A percentile compares a stretch with the other conserved stretches of the same genome.
Conservation (phyloP, 2,113 vertebrate genomes). For the Bos javanicus region DNA sequence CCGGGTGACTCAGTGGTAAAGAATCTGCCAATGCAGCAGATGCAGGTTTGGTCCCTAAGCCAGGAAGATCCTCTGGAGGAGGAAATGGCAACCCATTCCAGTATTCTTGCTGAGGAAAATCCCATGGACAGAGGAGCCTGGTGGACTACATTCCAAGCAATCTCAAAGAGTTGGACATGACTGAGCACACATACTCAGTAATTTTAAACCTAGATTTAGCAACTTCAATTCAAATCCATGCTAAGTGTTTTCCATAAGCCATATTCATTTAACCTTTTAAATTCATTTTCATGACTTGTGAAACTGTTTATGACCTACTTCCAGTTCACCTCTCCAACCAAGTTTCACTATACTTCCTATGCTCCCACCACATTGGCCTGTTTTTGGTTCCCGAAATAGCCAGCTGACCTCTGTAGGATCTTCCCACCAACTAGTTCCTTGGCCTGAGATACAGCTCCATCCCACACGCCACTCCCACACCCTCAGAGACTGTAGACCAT, state of each 20-base stretch:
- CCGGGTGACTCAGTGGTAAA: neutral
- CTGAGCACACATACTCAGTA: neutral
- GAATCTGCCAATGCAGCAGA: neutral
- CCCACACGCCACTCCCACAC: no score
- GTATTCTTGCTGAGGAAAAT: neutral
- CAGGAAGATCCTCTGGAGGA: neutral
- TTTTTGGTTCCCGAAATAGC: neutral
- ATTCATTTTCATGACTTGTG: neutral
- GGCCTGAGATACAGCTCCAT: neutral
- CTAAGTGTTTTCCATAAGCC: neutral
- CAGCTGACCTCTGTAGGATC: neutral
- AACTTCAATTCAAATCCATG: neutral
- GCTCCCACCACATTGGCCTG: neutral
- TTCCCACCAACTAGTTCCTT: neutral
- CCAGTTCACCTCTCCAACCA: neutral
- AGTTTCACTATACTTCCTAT: neutral
- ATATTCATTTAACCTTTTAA: neutral
- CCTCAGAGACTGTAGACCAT: neutral
- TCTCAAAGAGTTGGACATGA: neutral
- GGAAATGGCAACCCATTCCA: neutral
- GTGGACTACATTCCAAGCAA: neutral
- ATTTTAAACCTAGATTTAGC: neutral
- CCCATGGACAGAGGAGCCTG: neutral
- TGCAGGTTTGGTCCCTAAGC: neutral
- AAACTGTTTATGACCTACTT: neutral